Percentiles rank a stretch among this genome's conserved stretches.
Evolutionary conservation across 1,140 invertebrate species (phyloP).

Genomic region (Drosophila prosaltans): DNA sequence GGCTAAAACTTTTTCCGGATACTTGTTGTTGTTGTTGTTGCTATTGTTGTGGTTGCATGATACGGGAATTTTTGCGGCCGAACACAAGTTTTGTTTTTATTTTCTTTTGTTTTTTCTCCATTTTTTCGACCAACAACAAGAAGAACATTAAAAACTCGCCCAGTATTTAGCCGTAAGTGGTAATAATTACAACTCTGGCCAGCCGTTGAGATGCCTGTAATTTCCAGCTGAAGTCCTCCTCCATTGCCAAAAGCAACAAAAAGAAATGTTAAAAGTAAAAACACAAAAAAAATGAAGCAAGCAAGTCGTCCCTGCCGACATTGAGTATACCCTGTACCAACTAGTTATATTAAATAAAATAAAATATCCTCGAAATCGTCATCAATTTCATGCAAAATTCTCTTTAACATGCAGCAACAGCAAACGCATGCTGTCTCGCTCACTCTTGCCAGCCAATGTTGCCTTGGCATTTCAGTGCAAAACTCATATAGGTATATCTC

Average conservation of each 20-base stretch:
- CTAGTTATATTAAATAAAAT: no score
- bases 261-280: background rate
- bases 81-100: slow-evolving; percentile 4
- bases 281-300: no score
- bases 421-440: no score
- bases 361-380: no score
- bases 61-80: slow-evolving; percentile 55
- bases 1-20: slow-evolving; percentile 51
- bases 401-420: no score
- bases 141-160: slow-evolving; percentile 6
- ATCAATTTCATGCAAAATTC: no score
- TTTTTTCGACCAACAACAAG: background rate
- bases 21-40: slow-evolving; percentile 28
- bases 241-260: background rate
- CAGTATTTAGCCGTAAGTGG: slow-evolving; percentile 81
- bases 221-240: no score
- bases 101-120: background rate
- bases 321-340: no score
- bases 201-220: slow-evolving; percentile 10
- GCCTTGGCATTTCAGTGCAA: no score
- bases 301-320: no score
- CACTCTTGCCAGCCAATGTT: no score
- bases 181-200: slow-evolving; percentile 73
- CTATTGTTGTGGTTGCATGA: slow-evolving; percentile 50
- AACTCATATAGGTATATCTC: no score